A percentile compares a stretch with the other conserved stretches of the same genome.
Evolutionary conservation across 1,140 invertebrate genomes (phyloP).

Genomic region (Elysia chlorotica): DNA sequence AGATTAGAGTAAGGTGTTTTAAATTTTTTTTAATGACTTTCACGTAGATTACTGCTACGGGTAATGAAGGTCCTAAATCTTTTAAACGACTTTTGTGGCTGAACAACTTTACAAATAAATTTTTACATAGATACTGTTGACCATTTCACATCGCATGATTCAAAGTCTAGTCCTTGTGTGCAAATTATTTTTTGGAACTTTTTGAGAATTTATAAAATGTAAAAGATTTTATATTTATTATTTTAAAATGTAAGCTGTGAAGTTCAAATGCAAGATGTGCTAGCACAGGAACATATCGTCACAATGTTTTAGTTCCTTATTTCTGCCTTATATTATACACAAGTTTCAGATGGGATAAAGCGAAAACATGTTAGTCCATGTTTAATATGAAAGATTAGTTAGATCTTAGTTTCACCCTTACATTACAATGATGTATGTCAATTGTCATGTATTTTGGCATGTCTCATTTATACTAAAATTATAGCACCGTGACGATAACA

Average conservation of each 20-base stretch:
- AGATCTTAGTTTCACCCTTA: slow-evolving; percentile 26
- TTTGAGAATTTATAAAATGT: neutral
- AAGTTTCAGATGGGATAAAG: no score
- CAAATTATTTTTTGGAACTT: neutral
- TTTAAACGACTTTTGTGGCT: neutral
- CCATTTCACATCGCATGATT: neutral
- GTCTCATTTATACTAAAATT: no score
- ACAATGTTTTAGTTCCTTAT: no score
- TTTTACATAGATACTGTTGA: neutral
- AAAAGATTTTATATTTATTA: neutral
- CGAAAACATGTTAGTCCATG: no score
- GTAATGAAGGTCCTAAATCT: neutral
- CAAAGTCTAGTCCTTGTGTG: neutral
- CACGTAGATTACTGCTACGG: neutral
- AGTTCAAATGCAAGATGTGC: no score
- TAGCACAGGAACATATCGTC: no score
- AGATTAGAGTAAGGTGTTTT: neutral
- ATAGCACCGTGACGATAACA: no score
- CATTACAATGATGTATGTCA: no score
- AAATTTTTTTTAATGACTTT: neutral
- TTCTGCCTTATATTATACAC: no score
- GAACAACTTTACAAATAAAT: neutral
- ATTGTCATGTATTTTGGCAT: no score
- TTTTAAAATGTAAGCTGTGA: neutral
- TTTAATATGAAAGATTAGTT: no score